These are phyloP conservation scores for Cyclopterus lumpus DNA, from an alignment of 2,797 vertebrate species.

Conservation along the genomic window DNA sequence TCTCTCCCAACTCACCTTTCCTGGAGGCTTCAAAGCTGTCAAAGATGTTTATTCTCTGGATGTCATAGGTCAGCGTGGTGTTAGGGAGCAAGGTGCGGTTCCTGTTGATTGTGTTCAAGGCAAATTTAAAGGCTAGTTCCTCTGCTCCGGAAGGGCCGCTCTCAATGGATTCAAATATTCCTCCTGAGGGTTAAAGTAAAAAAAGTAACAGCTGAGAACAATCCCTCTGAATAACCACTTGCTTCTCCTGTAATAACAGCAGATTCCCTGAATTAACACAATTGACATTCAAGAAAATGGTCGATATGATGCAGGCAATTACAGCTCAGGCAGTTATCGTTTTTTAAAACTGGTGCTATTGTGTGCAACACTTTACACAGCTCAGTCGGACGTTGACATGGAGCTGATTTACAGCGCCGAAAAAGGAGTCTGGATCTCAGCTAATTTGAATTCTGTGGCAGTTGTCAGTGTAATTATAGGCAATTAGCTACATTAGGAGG, in stretches of 20 bases:
- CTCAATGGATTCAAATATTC: constrained; percentile 99
- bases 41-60: constrained; percentile 99
- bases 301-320: constrained; percentile 49
- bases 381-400: constrained; percentile 32
- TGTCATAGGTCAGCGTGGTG: constrained; percentile 97
- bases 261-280: constrained; percentile 41
- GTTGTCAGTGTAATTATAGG: constrained; percentile 71
- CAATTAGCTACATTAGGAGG: constrained; percentile 71
- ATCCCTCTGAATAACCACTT: constrained; percentile 27
- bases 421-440: constrained; percentile 32
- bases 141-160: constrained; percentile 97
- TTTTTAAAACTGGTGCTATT: constrained; percentile 30
- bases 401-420: constrained; percentile 50
- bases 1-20: constrained; percentile 88
- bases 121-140: constrained; percentile 98
- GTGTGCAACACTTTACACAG: constrained; percentile 6
- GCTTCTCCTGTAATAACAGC: constrained; percentile 35
- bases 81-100: constrained; percentile 98
- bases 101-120: constrained; percentile 99
- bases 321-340: constrained; percentile 37
- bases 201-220: constrained; percentile 6
- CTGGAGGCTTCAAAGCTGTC: constrained; percentile 99
- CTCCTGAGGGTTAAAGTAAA: constrained; percentile 81
- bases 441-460: constrained; percentile 67
- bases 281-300: constrained; percentile 36